A percentile compares a stretch with the other conserved stretches of the same genome.
Evolutionary conservation across 2,797 vertebrate species (phyloP).

Genomic region (Carcharodon carcharias): DNA sequence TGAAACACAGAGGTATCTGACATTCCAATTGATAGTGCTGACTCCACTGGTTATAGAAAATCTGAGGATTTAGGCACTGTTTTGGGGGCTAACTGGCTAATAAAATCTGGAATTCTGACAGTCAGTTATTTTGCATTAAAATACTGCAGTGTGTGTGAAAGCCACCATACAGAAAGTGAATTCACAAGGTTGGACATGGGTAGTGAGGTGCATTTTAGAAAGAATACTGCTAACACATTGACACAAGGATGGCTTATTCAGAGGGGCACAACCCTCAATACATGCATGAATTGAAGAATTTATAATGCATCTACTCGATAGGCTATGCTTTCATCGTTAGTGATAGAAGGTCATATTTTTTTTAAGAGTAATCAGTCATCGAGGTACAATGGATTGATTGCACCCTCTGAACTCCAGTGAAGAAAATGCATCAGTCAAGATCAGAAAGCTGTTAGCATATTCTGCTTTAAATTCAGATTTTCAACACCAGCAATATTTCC

Average conservation of each 20-base stretch:
- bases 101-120: neutral
- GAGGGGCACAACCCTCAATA: neutral
- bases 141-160: neutral
- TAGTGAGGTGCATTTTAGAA: neutral
- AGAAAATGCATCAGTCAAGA: neutral
- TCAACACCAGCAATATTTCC: neutral
- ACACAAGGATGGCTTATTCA: neutral
- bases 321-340: neutral
- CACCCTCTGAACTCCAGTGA: neutral
- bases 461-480: neutral
- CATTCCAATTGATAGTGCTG: neutral
- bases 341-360: neutral
- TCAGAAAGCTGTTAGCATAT: neutral
- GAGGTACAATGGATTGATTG: neutral
- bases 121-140: neutral
- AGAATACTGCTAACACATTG: neutral
- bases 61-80: neutral
- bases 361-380: neutral
- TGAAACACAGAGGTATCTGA: neutral
- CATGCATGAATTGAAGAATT: neutral
- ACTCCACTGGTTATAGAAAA: neutral
- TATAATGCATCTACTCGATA: neutral
- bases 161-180: neutral
- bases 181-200: neutral
- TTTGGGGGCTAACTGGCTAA: neutral